Conservation (phyloP, 2,797 vertebrate species). For the Semotilus atromaculatus region DNA sequence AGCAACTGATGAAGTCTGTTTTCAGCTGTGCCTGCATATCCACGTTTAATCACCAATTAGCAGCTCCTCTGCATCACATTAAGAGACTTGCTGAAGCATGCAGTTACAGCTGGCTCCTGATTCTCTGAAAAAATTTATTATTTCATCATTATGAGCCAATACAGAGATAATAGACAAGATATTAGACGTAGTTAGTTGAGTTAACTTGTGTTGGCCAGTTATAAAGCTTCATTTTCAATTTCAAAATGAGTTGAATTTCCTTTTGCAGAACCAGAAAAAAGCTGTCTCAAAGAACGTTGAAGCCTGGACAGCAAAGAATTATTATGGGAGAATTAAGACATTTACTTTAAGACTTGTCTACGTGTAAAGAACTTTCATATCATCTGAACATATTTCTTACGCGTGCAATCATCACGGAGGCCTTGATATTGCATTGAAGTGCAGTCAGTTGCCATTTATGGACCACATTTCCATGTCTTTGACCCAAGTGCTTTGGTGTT, state of each 20-base stretch:
- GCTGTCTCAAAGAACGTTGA: not conserved
- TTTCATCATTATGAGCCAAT: conserved; percentile 23
- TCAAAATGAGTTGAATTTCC: not conserved
- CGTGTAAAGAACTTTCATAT: not conserved
- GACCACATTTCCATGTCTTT: not conserved
- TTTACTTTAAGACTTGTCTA: not conserved
- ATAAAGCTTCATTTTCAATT: not conserved
- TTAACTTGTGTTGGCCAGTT: not conserved
- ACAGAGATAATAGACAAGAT: conserved; percentile 28
- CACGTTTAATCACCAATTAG: conserved; percentile 75
- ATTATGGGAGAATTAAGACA: not conserved
- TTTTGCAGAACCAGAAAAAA: not conserved
- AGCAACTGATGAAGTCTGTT: conserved; percentile 66
- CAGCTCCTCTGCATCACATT: conserved; percentile 64
- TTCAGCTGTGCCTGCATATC: conserved; percentile 69
- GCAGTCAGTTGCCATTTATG: not conserved
- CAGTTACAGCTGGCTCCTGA: conserved; percentile 37
- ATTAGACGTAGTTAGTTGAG: conserved; percentile 17
- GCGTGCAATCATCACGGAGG: not conserved
- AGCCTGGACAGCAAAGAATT: conserved; percentile 3
- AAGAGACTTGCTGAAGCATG: conserved; percentile 58
- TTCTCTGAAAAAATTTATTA: conserved; percentile 59
- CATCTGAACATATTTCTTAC: not conserved
- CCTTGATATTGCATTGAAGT: conserved; percentile 4
- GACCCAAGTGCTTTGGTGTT: conserved; percentile 15